Percentiles rank a stretch among this genome's conserved stretches.
phyloP scores from a whole-genome alignment of 2,888 invertebrate species.

The Orchesella flavescens region DNA sequence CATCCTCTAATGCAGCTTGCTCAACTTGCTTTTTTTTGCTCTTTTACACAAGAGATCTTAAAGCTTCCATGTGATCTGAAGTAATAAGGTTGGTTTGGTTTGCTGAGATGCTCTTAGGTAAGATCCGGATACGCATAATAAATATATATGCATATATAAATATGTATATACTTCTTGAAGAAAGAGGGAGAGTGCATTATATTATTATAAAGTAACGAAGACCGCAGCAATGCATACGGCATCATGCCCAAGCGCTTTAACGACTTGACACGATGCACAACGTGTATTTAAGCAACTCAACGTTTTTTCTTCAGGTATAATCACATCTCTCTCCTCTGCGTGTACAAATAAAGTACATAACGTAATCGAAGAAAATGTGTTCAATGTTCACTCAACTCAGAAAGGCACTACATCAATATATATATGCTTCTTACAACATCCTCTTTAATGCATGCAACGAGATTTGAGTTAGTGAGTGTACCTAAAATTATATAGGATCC shows the following conservation, averaged over 20 bases:
- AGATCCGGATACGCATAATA: conserved; percentile 47
- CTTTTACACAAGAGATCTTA: conserved; percentile 12
- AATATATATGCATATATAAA: conserved; percentile 23
- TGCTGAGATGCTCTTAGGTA: background rate
- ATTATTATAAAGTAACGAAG: background rate
- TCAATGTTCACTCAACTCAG: conserved; percentile 30
- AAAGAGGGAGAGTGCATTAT: conserved; percentile 5
- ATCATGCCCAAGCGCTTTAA: conserved; percentile 34
- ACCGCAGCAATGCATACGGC: conserved; percentile 3
- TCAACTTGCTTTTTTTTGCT: conserved; percentile 11
- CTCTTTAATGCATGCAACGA: background rate
- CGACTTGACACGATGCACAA: conserved; percentile 29
- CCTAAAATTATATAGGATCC: too few species aligned
- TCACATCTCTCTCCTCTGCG: conserved; percentile 7
- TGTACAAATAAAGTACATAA: background rate
- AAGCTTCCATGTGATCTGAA: background rate
- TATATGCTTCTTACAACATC: conserved; percentile 9
- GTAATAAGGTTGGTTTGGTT: background rate
- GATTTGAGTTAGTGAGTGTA: background rate
- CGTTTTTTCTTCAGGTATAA: conserved; percentile 4
- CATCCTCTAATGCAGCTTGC: background rate
- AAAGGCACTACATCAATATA: conserved; percentile 6
- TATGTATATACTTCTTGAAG: conserved; percentile 1
- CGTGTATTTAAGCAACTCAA: conserved; percentile 25
- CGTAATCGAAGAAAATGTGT: conserved; percentile 38